These are phyloP conservation scores for Solenodon paradoxus DNA, from an alignment of 2,113 vertebrate species.

Conservation along the genomic window DNA sequence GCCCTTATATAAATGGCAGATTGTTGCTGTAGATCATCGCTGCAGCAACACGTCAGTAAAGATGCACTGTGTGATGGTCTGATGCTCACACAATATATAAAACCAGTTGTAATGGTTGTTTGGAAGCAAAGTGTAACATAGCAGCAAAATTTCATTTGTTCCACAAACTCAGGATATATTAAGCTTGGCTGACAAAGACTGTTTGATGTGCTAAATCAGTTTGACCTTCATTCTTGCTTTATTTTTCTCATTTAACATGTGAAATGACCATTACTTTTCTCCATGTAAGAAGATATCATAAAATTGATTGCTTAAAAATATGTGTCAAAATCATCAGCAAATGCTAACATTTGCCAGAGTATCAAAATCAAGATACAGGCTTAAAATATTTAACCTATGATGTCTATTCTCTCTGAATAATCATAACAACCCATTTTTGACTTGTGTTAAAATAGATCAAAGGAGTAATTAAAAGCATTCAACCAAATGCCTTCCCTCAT, in stretches of 20 bases:
- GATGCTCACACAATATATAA: slow-evolving; percentile 93
- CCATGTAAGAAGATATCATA: slow-evolving; percentile 76
- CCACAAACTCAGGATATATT: slow-evolving; percentile 94
- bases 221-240: slow-evolving; percentile 94
- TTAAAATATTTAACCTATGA: slow-evolving; percentile 42
- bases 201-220: slow-evolving; percentile 90
- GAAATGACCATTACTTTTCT: slow-evolving; percentile 87
- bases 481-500: slow-evolving; percentile 48
- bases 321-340: slow-evolving; percentile 51
- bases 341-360: slow-evolving; percentile 54
- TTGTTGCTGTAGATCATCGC: slow-evolving; percentile 90
- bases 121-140: slow-evolving; percentile 91
- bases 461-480: slow-evolving; percentile 68
- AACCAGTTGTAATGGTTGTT: slow-evolving; percentile 92
- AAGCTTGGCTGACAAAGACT: slow-evolving; percentile 90
- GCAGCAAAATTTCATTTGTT: slow-evolving; percentile 94
- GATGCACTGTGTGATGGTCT: slow-evolving; percentile 92
- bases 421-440: slow-evolving; percentile 48
- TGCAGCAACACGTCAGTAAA: slow-evolving; percentile 86
- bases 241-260: slow-evolving; percentile 92
- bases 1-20: slow-evolving; percentile 91
- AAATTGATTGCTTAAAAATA: slow-evolving; percentile 72
- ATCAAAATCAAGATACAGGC: slow-evolving; percentile 29
- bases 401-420: slow-evolving; percentile 54
- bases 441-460: slow-evolving; percentile 57